phyloP scores from a whole-genome alignment of 2,113 vertebrate species.

The Hepsetus odoe region DNA sequence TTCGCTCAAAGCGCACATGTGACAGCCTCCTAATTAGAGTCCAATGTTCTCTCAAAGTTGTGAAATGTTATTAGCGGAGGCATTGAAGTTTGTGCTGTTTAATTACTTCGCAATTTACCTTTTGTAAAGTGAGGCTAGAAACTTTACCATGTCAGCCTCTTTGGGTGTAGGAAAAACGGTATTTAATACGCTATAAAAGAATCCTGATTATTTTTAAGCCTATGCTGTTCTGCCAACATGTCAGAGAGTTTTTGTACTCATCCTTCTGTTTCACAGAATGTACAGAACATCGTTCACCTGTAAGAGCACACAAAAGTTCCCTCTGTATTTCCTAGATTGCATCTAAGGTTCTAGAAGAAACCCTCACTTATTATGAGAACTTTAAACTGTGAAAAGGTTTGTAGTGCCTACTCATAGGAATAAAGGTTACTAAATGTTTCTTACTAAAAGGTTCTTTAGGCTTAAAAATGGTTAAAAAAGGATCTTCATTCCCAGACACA shows the following conservation, averaged over 20 bases:
- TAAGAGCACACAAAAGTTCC: background rate
- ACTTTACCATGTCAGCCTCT: constrained; percentile 8
- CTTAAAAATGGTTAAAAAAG: background rate
- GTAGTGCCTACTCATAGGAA: too few species aligned
- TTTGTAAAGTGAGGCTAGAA: constrained; percentile 42
- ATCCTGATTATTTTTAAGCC: constrained; percentile 8
- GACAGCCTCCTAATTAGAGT: constrained; percentile 73
- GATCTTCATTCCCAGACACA: background rate
- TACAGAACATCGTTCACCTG: background rate
- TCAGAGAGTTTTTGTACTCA: background rate
- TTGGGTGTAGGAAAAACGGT: background rate
- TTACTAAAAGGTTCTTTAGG: too few species aligned
- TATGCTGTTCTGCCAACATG: background rate
- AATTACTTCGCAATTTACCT: constrained; percentile 64
- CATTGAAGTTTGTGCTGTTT: constrained; percentile 58
- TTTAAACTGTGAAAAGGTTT: too few species aligned
- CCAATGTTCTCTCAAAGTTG: constrained; percentile 53
- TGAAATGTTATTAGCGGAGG: constrained; percentile 56
- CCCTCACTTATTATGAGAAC: too few species aligned
- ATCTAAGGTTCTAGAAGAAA: background rate
- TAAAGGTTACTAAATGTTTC: too few species aligned
- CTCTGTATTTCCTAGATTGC: background rate
- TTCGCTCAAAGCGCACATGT: constrained; percentile 65
- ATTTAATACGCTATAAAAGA: constrained; percentile 25
- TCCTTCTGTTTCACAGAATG: background rate